Evolutionary conservation across 2,113 vertebrate genomes (phyloP).

Genomic region (Odocoileus virginianus): DNA sequence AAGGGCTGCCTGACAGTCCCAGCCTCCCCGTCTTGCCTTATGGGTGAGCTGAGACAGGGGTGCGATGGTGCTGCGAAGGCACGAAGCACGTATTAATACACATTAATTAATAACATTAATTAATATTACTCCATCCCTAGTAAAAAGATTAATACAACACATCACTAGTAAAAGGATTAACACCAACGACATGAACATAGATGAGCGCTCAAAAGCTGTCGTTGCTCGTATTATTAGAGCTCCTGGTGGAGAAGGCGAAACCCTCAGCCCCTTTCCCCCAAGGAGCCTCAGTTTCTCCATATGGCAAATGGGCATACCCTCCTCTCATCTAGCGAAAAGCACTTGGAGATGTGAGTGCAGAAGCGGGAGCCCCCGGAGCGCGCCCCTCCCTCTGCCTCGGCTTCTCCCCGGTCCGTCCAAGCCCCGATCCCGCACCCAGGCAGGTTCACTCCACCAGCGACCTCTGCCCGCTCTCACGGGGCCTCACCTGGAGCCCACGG

Average conservation of each 20-base stretch:
- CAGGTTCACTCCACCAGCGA: background rate
- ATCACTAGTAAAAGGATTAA: background rate
- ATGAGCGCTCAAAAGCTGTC: background rate
- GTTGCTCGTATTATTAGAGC: background rate
- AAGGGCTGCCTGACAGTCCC: background rate
- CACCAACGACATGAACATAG: background rate
- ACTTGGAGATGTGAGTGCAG: background rate
- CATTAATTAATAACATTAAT: background rate
- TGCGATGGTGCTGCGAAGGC: background rate
- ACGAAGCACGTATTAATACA: background rate
- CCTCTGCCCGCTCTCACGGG: background rate
- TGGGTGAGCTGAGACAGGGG: background rate
- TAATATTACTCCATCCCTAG: background rate
- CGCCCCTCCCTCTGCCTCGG: background rate
- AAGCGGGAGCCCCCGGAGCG: background rate
- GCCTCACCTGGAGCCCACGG: constrained; percentile 82
- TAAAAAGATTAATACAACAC: background rate
- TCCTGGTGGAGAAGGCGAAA: background rate
- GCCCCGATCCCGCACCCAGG: background rate
- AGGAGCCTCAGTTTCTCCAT: constrained; percentile 43
- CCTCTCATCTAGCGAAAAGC: background rate
- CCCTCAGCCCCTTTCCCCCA: background rate
- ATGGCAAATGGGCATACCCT: background rate
- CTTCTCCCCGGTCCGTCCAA: background rate
- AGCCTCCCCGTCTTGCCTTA: background rate